phyloP scores from a whole-genome alignment of 2,888 invertebrate species.

The Beris chalybata region DNA sequence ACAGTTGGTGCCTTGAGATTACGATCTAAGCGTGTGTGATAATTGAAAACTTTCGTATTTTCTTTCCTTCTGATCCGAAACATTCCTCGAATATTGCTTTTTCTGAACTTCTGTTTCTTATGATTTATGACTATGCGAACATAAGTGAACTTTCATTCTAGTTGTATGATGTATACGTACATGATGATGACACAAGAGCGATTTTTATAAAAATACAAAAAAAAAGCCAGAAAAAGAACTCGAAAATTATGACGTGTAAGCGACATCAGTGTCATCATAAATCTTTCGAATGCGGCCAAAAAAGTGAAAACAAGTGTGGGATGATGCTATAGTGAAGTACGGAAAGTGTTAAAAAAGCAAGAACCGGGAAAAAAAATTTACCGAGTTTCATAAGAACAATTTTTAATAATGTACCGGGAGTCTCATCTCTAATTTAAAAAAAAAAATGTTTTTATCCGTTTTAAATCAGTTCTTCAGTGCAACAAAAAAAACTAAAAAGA shows the following conservation, averaged over 20 bases:
- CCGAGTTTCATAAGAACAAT: neutral
- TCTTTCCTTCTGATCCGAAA: neutral
- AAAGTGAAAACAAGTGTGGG: constrained; percentile 24
- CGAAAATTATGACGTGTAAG: constrained; percentile 25
- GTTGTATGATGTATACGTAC: constrained; percentile 1
- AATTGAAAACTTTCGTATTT: constrained; percentile 5
- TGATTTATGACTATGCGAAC: neutral
- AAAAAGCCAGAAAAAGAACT: constrained; percentile 10
- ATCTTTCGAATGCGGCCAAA: constrained; percentile 27
- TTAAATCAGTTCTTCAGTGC: constrained; percentile 19
- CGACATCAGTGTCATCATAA: constrained; percentile 27
- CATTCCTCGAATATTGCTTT: neutral
- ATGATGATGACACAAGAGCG: constrained; percentile 5
- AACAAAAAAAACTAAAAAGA: constrained; percentile 6
- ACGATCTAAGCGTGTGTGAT: constrained; percentile 2
- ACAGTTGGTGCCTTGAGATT: constrained; percentile 3
- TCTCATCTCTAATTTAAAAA: neutral
- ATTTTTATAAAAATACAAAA: constrained; percentile 3
- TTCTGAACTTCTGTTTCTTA: neutral
- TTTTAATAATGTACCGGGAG: neutral
- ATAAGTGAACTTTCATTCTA: constrained; percentile 15
- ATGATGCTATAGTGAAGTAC: neutral
- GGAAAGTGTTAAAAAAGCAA: too few relatives aligned
- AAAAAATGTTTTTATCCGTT: constrained; percentile 24
- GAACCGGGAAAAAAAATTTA: neutral